Evolutionary conservation across 2,888 invertebrate genomes (phyloP).

Genomic region (Acholoe squamosa): DNA sequence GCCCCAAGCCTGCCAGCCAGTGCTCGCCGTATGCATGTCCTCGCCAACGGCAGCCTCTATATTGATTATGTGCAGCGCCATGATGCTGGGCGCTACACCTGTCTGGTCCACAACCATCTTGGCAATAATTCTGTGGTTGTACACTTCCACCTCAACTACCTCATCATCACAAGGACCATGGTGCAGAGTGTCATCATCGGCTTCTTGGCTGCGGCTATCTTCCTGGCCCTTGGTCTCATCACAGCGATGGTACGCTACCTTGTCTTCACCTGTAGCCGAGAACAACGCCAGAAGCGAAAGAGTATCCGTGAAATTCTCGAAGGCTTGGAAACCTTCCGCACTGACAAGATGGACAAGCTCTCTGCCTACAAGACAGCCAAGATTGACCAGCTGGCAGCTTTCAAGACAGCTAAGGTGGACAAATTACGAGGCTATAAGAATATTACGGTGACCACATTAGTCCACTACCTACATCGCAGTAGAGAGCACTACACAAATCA

Average conservation of each 20-base stretch:
- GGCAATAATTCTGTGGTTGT: slow-evolving; percentile 91
- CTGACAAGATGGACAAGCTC: slow-evolving; percentile 76
- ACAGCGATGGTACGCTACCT: slow-evolving; percentile 90
- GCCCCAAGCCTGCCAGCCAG: slow-evolving; percentile 70
- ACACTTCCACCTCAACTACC: slow-evolving; percentile 88
- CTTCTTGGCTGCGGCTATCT: slow-evolving; percentile 90
- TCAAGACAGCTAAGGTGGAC: slow-evolving; percentile 78
- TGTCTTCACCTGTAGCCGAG: slow-evolving; percentile 86
- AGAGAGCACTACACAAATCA: slow-evolving; percentile 96
- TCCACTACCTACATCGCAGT: slow-evolving; percentile 87
- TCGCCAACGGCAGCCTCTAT: slow-evolving; percentile 91
- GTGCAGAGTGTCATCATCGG: slow-evolving; percentile 93
- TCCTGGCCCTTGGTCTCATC: slow-evolving; percentile 91
- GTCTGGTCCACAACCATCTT: slow-evolving; percentile 92
- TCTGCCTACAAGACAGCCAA: slow-evolving; percentile 79
- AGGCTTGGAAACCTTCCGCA: slow-evolving; percentile 84
- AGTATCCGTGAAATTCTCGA: slow-evolving; percentile 94
- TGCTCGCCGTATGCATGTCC: slow-evolving; percentile 86
- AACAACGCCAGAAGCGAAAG: slow-evolving; percentile 85
- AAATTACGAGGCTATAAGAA: slow-evolving; percentile 78
- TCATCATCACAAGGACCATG: slow-evolving; percentile 92
- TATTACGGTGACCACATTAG: slow-evolving; percentile 67
- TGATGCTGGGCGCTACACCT: slow-evolving; percentile 92
- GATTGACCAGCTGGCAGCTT: slow-evolving; percentile 78
- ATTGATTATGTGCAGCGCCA: slow-evolving; percentile 87